Evolutionary conservation across 2,888 invertebrate species (phyloP), one percentile per base, ranked within the genome.

Genomic region (Esperia sulphurella): DNA sequence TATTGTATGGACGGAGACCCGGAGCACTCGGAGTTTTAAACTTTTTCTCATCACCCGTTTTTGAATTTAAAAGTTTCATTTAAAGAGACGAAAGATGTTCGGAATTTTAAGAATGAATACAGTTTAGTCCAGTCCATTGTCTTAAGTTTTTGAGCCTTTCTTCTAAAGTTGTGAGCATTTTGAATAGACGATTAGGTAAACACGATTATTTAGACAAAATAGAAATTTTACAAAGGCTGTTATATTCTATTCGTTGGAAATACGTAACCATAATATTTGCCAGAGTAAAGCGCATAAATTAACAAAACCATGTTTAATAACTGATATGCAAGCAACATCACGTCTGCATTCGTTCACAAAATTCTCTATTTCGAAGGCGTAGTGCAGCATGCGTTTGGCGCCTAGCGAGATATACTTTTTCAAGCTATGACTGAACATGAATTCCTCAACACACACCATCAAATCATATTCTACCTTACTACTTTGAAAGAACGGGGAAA

Each of bases 301-400:
- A 39, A 8, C 3, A 9, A 8, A 33, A 10, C 13, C 21, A 8
- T 13, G 8, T 28, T 7, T 60, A 57, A 61, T 60, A 60, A 58
- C 55, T 41, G 43, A 57, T 52, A 48, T 53, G 54, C 48, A 53
- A 56, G 40, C 35, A 61, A 55, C 47, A 62, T 61, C 67, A 64
- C 67, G 71, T 61, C 43, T 48, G 13, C 48, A 48, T 64, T 71
- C 54, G 59, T 61, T 63, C 61, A 75, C 68, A 65, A 72, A 77
- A 75, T 75, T 78, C 68, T 64, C 66, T 67, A 68, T 44, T 62
- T 71, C 66, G 68, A 71, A 74, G 72, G 64, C 65, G 73, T 68
- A 77, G 68, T 80, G 80, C 82, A 81, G 68, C 80, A 70, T 75
- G 81, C 83, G 81, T 85, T 86, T 84, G 86, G 85, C 87, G 86